Base-by-base conservation (phyloP, 1,140 invertebrate species). In the Macrosteles quadrilineatus region DNA sequence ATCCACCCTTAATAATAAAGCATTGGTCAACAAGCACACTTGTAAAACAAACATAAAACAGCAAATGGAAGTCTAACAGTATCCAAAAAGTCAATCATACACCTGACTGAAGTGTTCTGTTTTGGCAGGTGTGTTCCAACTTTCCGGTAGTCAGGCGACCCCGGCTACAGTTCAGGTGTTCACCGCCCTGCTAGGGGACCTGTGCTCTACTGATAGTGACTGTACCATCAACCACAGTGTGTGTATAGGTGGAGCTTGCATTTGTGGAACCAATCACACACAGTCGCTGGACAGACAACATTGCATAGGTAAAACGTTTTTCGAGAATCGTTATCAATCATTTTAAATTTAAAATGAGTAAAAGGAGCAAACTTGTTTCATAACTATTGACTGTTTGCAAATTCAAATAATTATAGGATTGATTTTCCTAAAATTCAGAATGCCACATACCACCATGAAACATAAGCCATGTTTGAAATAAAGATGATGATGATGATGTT, bases 141-240 rank as follows among this genome's bases (percentile, higher is more conserved):
- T 69, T 12, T 32, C 55, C 17, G 68, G 68, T 17, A 19, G 32
- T 27, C 57, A 36, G 0, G 55, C 68, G 2, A 69, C 68, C 9
- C 68, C 68, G 2, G 68, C 68, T 19, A 69, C 68, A 19, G 55
- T 69, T 1, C 68, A 69, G 17, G 68, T 69, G 19, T 69, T 47
- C 57, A 63, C 68, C 45, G 68, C 90, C 21, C 79, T 91, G 50
- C 80, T 94, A 12, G 92, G 91, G 6, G 91, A 94, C 79, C 77
- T 91, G 30, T 95, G 92, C 79, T 83, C 84, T n/a, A 83, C 86
- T 36, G 87, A 90, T 75, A 81, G 80, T 29, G 91, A 94, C 77
- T 94, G 92, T 77, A 81, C 85, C 0, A 87, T 92, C 72, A 83
- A 85, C 17, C 86, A 91, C 73, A 91, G 90, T 71, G 81, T 85